A percentile compares a stretch with the other conserved stretches of the same genome.
These are phyloP conservation scores for Leptatherina wallacei DNA, from an alignment of 2,797 vertebrate species.

Conservation along the genomic window DNA sequence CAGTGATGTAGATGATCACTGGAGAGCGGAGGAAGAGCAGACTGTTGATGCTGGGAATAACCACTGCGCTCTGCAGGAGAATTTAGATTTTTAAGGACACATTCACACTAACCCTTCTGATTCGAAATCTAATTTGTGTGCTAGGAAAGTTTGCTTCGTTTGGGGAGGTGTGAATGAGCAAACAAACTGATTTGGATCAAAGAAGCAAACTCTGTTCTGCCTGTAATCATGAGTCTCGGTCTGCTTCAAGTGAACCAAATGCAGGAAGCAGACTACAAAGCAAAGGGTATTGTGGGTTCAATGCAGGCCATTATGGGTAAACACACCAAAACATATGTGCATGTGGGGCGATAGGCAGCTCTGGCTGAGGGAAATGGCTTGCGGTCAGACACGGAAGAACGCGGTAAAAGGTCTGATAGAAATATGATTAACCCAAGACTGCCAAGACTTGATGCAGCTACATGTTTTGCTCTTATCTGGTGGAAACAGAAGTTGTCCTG, in stretches of 20 bases:
- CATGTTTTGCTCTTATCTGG: neutral
- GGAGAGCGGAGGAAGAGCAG: slow-evolving; percentile 9
- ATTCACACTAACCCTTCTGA: neutral
- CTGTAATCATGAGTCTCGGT: neutral
- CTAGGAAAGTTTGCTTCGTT: too few relatives aligned
- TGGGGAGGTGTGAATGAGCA: too few relatives aligned
- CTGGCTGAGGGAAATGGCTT: too few relatives aligned
- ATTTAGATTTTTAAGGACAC: slow-evolving; percentile 9
- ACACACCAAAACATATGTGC: neutral
- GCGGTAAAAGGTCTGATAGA: too few relatives aligned
- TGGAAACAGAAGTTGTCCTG: neutral
- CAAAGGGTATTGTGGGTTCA: too few relatives aligned
- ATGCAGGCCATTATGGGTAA: neutral
- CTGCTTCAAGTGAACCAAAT: neutral
- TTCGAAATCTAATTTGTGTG: neutral
- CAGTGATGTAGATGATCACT: neutral
- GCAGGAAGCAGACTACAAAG: neutral
- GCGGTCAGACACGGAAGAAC: too few relatives aligned
- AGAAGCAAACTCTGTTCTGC: too few relatives aligned
- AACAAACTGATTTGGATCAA: too few relatives aligned
- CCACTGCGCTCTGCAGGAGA: slow-evolving; percentile 17
- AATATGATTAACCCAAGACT: neutral
- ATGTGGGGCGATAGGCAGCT: too few relatives aligned
- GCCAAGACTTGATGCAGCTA: neutral
- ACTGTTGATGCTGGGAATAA: slow-evolving; percentile 16